Base-by-base conservation (phyloP, 2,888 invertebrate species). In the Lycocerus yunnanus region DNA sequence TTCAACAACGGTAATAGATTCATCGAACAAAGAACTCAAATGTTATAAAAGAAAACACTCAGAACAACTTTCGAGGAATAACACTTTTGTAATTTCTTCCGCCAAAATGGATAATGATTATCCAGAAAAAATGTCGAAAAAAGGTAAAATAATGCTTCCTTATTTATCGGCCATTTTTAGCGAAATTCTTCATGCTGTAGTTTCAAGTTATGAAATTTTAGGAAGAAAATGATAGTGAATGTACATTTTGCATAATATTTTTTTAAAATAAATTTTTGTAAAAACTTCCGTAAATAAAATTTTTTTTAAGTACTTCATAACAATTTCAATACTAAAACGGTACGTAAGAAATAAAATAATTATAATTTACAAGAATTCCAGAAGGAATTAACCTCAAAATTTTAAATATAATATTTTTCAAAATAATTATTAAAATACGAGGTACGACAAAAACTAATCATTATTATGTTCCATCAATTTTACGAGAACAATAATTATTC, bases 81-180 rank as follows among this genome's bases (percentile, higher is more conserved):
- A 18, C 4, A 68, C 72, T 11, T 72, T 72, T 43, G 43, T 63
- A 13, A 78, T 79, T 58, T 72, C 82, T 6, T 79, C 58, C 9
- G 13, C 15, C 18, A 69, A 69, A 43, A 9, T 79, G 61, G 73
- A 75, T 27, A 75, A 77, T 58, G 71, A 77, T 8, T 74, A 75
- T 15, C 80, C 80, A 9, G 81, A 83, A 58, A 78, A 81, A 66
- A 68, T 82, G n/a, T 78, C 83, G 72, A 79, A 81, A 61, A 85
- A 84, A 86, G 85, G 86, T 86, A 84, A 83, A 84, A 71, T 82
- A 69, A 79, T 81, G 76, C 78, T 81, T 74, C 80, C 80, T 77
- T 84, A 81, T 70, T 73, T 85, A 70, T 81, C 82, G 67, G 81
- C 76, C 13, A 76, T 84, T 63, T 79, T 83, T 63, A 15, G 18